Base-by-base conservation (phyloP, 2,888 invertebrate species). In the Deroplatys truncata region DNA sequence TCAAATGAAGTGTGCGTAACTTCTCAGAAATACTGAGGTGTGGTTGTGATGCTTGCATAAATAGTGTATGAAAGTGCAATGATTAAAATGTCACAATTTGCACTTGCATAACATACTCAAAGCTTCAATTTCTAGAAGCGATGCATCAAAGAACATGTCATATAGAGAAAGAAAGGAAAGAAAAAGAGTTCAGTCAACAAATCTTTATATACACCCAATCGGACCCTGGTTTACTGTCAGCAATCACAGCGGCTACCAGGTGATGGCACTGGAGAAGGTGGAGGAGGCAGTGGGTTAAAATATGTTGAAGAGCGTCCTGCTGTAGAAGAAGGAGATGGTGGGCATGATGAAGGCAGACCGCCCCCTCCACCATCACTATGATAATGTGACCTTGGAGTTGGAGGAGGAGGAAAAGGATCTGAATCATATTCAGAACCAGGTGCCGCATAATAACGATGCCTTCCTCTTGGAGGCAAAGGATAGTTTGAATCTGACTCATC, bases 401-500 rank as follows among this genome's bases (percentile, higher is more conserved):
- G 97, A 90, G 96, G 97, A 90, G 96, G 97, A 91, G 97, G 97
- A 93, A 96, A 96, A 28, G 96, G 96, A 91, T 96, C 96, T 82
- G 95, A 95, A 92, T 96, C 95, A 92, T 96, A 96, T 91, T 95
- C 95, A 91, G 95, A 94, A 90, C 96, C 89, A 5, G 91, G 89
- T 35, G 90, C 90, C 10, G 83, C 88, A 88, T 90, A 91, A 87
- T 91, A 91, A 31, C 91, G 35, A 31, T 86, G 90, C 28, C 90
- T 49, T 28, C 89, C 88, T 20, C 87, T 85, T 8, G 87, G 82
- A 84, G 95, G 94, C 82, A 82, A 86, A 20, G 96, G 95, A 92
- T 96, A 96, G 92, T 96, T 96, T 90, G 96, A 96, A 92, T 98
- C 98, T 35, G 97, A 97, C 93, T 98, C 98, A 93, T 98, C 98